Evolutionary conservation across 2,113 vertebrate genomes (phyloP).

Genomic region (Chroicocephalus ridibundus): DNA sequence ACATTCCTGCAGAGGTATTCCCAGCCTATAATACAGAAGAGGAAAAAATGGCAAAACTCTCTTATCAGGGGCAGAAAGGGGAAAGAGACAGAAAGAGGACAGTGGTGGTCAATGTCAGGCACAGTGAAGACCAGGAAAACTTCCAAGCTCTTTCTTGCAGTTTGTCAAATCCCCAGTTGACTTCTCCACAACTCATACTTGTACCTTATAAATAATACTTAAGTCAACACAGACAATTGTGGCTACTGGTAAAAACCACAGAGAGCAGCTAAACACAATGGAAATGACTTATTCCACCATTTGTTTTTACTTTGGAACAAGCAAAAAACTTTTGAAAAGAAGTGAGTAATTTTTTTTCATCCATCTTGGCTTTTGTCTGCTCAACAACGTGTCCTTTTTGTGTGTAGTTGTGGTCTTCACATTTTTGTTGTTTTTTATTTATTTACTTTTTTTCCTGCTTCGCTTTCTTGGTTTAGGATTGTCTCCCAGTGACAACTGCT

Average conservation of each 20-base stretch:
- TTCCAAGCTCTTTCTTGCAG: background rate
- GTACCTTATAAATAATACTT: conserved; percentile 50
- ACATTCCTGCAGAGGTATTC: background rate
- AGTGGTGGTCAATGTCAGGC: background rate
- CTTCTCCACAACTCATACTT: background rate
- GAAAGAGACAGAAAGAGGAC: background rate
- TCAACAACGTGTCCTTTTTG: background rate
- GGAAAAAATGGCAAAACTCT: background rate
- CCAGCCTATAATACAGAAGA: background rate
- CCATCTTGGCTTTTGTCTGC: background rate
- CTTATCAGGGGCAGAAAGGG: background rate
- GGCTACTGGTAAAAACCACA: conserved; percentile 59
- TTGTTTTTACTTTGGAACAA: conserved; percentile 19
- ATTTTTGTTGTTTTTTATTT: background rate
- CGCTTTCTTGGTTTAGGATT: conserved; percentile 7
- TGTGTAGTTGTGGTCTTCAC: background rate
- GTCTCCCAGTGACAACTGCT: conserved; percentile 14
- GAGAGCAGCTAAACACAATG: conserved; percentile 36
- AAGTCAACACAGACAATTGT: conserved; percentile 48
- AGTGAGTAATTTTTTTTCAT: conserved; percentile 16
- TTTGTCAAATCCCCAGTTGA: background rate
- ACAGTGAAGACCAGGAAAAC: background rate
- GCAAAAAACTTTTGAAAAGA: background rate
- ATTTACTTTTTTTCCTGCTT: background rate
- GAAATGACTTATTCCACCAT: conserved; percentile 25